Percentiles rank a stretch among this genome's conserved stretches.
Evolutionary conservation across 2,113 vertebrate genomes (phyloP).

Genomic region (Megaptera novaeangliae): DNA sequence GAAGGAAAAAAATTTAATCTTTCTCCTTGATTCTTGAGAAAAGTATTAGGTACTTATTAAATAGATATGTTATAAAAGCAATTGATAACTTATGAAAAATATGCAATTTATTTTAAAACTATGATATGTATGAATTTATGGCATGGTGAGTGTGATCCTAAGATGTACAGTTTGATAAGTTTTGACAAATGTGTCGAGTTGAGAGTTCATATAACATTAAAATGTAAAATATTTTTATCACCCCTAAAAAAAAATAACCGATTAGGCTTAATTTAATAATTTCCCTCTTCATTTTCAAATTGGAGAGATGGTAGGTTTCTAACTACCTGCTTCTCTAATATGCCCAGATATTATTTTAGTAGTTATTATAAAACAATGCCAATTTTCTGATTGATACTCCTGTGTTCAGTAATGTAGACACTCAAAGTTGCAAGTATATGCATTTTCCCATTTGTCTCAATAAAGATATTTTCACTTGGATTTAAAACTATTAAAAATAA

Average conservation of each 20-base stretch:
- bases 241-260: not conserved
- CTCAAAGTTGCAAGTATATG: not conserved
- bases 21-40: constrained; percentile 52
- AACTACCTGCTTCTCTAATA: not conserved
- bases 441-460: not conserved
- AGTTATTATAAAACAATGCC: not conserved
- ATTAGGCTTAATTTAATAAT: not conserved
- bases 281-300: not conserved
- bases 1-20: constrained; percentile 38
- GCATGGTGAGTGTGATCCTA: not conserved
- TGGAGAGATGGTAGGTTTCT: not conserved
- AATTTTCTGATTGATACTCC: not conserved
- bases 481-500: not conserved
- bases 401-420: not conserved
- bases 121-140: not conserved
- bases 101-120: constrained; percentile 46
- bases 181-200: not conserved
- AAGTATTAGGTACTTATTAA: constrained; percentile 64
- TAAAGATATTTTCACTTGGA: not conserved
- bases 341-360: not conserved
- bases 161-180: not conserved
- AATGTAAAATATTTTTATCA: not conserved
- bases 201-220: not conserved
- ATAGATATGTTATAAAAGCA: constrained; percentile 29
- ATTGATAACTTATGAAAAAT: constrained; percentile 32